A percentile compares a stretch with the other conserved stretches of the same genome.
Conservation (phyloP, 2,888 invertebrate species). For the Cerastis leucographa region DNA sequence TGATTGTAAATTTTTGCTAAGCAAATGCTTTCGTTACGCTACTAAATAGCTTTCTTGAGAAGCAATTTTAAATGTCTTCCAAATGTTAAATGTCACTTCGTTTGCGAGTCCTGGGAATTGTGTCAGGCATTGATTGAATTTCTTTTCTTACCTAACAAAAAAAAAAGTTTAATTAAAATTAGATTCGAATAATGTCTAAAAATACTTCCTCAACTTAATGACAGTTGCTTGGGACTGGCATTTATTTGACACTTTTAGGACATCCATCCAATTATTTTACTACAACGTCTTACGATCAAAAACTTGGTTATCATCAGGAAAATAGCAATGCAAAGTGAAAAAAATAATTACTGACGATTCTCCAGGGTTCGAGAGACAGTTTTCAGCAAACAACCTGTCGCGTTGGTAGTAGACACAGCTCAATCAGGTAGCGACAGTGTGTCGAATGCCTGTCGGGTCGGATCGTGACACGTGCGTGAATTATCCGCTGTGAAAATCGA, state of each 20-base stretch:
- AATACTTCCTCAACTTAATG: slow-evolving; percentile 21
- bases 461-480: slow-evolving; percentile 86
- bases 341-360: slow-evolving; percentile 54
- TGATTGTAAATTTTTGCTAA: slow-evolving; percentile 87
- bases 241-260: slow-evolving; percentile 16
- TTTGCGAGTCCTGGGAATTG: slow-evolving; percentile 83
- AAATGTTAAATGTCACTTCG: slow-evolving; percentile 76
- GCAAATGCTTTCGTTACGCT: slow-evolving; percentile 87
- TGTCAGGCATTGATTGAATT: slow-evolving; percentile 73
- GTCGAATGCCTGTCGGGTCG: slow-evolving; percentile 77
- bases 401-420: slow-evolving; percentile 68
- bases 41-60: slow-evolving; percentile 84
- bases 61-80: slow-evolving; percentile 80
- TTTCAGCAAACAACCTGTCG: slow-evolving; percentile 76
- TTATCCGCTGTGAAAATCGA: slow-evolving; percentile 89
- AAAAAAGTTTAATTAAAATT: slow-evolving; percentile 24
- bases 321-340: slow-evolving; percentile 59
- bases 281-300: not conserved
- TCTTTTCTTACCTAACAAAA: slow-evolving; percentile 34
- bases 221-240: not conserved
- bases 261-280: slow-evolving; percentile 19
- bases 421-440: slow-evolving; percentile 79
- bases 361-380: slow-evolving; percentile 51
- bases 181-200: slow-evolving; percentile 13
- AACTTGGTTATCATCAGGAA: not conserved